Percentiles rank a stretch among this genome's conserved stretches.
These are phyloP conservation scores for Phodopus roborovskii DNA, from an alignment of 2,113 vertebrate species.

Conservation along the genomic window DNA sequence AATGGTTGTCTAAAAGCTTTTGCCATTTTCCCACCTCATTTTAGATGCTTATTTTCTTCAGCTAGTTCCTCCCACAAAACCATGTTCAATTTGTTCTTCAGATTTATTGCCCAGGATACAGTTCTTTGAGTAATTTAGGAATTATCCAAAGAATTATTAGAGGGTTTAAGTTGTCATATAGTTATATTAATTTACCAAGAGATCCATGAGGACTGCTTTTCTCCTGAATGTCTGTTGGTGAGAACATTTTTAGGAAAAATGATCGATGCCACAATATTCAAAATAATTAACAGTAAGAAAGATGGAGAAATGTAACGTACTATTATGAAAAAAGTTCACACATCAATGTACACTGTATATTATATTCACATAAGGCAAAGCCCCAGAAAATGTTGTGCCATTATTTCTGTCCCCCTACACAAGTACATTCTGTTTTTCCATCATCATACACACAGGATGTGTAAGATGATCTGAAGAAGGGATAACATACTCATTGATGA, in stretches of 20 bases:
- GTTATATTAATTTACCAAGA: slow-evolving; percentile 73
- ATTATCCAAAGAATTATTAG: slow-evolving; percentile 83
- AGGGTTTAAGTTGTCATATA: slow-evolving; percentile 79
- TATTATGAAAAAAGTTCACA: slow-evolving; percentile 25
- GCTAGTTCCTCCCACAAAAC: slow-evolving; percentile 75
- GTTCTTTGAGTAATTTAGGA: slow-evolving; percentile 81
- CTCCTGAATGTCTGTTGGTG: slow-evolving; percentile 42
- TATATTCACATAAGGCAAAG: slow-evolving; percentile 24
- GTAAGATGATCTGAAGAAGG: not conserved
- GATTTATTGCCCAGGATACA: slow-evolving; percentile 81
- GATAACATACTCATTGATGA: not conserved
- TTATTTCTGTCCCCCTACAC: not conserved
- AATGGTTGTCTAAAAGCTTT: slow-evolving; percentile 80
- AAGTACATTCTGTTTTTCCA: slow-evolving; percentile 14
- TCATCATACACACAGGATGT: not conserved
- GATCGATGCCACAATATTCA: slow-evolving; percentile 6
- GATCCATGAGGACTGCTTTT: slow-evolving; percentile 66
- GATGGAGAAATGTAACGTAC: not conserved
- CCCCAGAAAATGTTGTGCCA: not conserved
- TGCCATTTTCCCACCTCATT: slow-evolving; percentile 62
- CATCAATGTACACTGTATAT: not conserved
- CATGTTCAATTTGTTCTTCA: slow-evolving; percentile 78
- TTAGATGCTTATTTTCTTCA: slow-evolving; percentile 74
- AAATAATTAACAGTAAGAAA: slow-evolving; percentile 52
- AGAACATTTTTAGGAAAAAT: slow-evolving; percentile 62